phyloP scores from a whole-genome alignment of 2,888 invertebrate genomes.

The Drosophila formosana region DNA sequence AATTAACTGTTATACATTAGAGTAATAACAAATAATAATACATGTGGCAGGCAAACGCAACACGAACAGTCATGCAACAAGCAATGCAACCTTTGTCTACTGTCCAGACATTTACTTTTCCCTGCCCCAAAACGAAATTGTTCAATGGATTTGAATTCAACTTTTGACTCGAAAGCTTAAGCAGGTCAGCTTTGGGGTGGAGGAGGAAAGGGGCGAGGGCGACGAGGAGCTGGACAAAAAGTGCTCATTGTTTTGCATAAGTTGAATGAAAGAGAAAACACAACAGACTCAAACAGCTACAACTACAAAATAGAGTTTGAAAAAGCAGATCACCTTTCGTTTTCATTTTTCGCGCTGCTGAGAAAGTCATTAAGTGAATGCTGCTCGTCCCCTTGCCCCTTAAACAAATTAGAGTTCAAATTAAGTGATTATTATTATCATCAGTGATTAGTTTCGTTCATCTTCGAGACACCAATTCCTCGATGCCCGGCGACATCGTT shows the following conservation, averaged over 20 bases:
- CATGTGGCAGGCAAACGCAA: conserved; percentile 32
- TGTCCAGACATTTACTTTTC: conserved; percentile 22
- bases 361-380: conserved; percentile 73
- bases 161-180: conserved; percentile 46
- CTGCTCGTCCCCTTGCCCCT: neutral
- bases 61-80: conserved; percentile 64
- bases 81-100: conserved; percentile 51
- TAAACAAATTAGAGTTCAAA: conserved; percentile 69
- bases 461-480: conserved; percentile 9
- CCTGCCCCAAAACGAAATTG: conserved; percentile 38
- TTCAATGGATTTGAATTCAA: conserved; percentile 66
- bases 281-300: conserved; percentile 5
- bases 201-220: neutral
- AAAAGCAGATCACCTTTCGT: conserved; percentile 74
- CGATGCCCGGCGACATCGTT: conserved; percentile 29
- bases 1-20: conserved; percentile 9
- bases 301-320: conserved; percentile 17
- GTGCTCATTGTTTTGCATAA: conserved; percentile 74
- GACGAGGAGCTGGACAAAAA: conserved; percentile 37
- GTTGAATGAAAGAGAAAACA: conserved; percentile 61
- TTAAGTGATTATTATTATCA: conserved; percentile 79
- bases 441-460: conserved; percentile 34
- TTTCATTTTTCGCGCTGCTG: conserved; percentile 64
- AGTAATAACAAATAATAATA: conserved; percentile 25
- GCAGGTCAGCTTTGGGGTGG: conserved; percentile 21